phyloP scores from a whole-genome alignment of 92 coral and sea anemone species.

The Scolanthus callimorphus region DNA sequence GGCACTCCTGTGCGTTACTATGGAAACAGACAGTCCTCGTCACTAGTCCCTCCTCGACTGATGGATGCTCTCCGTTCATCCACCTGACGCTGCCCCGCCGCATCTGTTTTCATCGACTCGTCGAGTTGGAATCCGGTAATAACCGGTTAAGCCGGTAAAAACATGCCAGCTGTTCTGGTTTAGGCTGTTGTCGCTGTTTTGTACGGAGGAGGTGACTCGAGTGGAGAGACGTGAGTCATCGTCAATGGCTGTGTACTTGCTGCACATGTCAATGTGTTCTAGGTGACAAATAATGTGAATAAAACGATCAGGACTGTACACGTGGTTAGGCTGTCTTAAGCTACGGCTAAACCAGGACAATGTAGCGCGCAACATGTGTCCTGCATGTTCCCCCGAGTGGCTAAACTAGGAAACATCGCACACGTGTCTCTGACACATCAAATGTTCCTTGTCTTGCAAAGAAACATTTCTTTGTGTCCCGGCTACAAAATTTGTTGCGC shows the following conservation, averaged over 20 bases:
- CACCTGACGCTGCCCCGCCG: conserved; percentile 17
- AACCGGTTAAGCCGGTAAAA: conserved; percentile 4
- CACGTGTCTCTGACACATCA: too few relatives aligned
- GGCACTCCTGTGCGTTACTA: conserved; percentile 13
- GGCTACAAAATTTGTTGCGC: too few relatives aligned
- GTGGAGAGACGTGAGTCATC: conserved; percentile 12
- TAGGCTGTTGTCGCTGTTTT: conserved; percentile 11
- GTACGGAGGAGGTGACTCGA: conserved; percentile 1
- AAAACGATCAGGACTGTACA: too few relatives aligned
- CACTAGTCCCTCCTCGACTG: conserved; percentile 17
- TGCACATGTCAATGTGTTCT: too few relatives aligned
- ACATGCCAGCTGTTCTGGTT: conserved; percentile 13
- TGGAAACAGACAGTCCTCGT: conserved; percentile 20
- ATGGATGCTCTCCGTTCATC: conserved; percentile 11
- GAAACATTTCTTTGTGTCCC: too few relatives aligned
- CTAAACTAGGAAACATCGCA: too few relatives aligned
- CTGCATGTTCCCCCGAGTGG: too few relatives aligned
- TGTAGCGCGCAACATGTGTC: too few relatives aligned
- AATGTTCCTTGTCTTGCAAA: too few relatives aligned
- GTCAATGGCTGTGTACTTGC: conserved; percentile 2
- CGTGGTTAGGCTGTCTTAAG: too few relatives aligned
- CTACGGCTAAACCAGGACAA: too few relatives aligned
- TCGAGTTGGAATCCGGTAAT: conserved; percentile 8
- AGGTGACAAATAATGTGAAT: too few relatives aligned
- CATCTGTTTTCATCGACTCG: conserved; percentile 7